These are phyloP conservation scores for Sinocyclocheilus grahami DNA, from an alignment of 2,113 vertebrate species.

Conservation along the genomic window DNA sequence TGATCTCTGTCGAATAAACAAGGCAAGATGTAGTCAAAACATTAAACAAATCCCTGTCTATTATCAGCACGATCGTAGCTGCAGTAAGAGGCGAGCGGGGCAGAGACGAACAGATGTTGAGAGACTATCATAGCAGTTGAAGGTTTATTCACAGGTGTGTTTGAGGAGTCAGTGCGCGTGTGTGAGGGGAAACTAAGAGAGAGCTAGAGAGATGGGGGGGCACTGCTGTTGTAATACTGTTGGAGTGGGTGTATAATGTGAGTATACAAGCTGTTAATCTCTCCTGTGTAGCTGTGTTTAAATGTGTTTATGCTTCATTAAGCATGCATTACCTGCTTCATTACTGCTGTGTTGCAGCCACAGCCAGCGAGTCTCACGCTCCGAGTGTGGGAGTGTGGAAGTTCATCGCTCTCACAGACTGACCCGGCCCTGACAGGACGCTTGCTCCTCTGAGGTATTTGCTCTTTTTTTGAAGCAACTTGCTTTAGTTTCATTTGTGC, in stretches of 20 bases:
- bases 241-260: constrained; percentile 40
- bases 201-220: constrained; percentile 3
- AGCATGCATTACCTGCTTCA: constrained; percentile 46
- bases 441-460: neutral
- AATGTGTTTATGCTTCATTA: constrained; percentile 41
- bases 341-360: constrained; percentile 42
- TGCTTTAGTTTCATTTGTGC: neutral
- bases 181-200: constrained; percentile 7
- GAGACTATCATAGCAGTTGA: constrained; percentile 41
- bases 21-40: neutral
- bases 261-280: constrained; percentile 38
- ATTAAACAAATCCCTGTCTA: constrained; percentile 7
- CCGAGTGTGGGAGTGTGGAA: constrained; percentile 22
- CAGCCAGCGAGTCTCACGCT: neutral
- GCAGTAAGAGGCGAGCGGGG: constrained; percentile 3
- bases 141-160: constrained; percentile 46
- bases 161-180: constrained; percentile 12
- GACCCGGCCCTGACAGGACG: neutral
- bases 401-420: neutral
- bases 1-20: neutral
- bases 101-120: constrained; percentile 40
- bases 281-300: constrained; percentile 40
- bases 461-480: neutral
- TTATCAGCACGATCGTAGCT: constrained; percentile 25
- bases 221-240: constrained; percentile 25